Conservation (phyloP, 2,888 invertebrate species). For the Clepsis dumicolana region DNA sequence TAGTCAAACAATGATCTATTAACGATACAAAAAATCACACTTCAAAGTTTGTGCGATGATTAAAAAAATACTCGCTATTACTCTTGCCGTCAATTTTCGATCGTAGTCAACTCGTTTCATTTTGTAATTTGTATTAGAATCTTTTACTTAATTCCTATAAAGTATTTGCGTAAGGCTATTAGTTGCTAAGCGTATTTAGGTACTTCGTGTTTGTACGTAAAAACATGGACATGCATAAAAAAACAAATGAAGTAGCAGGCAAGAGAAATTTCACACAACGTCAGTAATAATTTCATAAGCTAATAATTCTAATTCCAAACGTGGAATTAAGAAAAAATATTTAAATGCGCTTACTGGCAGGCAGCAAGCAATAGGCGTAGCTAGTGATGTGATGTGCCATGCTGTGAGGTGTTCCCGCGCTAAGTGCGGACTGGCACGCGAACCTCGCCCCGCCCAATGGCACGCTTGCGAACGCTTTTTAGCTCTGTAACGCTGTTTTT, state of each 20-base stretch:
- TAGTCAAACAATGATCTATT: too few species aligned
- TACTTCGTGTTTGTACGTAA: too few species aligned
- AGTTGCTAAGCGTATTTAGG: too few species aligned
- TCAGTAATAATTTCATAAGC: constrained; percentile 18
- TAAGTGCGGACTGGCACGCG: constrained; percentile 80
- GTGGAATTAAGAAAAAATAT: constrained; percentile 37
- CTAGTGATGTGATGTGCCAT: constrained; percentile 82
- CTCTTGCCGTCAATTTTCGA: too few species aligned
- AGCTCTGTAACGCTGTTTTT: constrained; percentile 42
- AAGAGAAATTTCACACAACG: background rate
- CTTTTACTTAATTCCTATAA: too few species aligned
- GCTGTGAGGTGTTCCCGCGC: constrained; percentile 76
- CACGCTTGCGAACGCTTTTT: constrained; percentile 63
- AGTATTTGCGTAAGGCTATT: too few species aligned
- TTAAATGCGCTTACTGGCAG: constrained; percentile 57
- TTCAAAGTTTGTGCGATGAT: too few species aligned
- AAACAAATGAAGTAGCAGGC: background rate
- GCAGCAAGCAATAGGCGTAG: constrained; percentile 75
- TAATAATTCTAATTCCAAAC: constrained; percentile 34
- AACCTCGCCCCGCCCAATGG: constrained; percentile 78
- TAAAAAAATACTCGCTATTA: too few species aligned
- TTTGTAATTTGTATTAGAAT: background rate
- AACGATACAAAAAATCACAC: too few species aligned
- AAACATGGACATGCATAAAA: background rate
- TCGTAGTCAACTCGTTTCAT: background rate